Evolutionary conservation across 2,888 invertebrate species (phyloP).

Genomic region (Cancer borealis): DNA sequence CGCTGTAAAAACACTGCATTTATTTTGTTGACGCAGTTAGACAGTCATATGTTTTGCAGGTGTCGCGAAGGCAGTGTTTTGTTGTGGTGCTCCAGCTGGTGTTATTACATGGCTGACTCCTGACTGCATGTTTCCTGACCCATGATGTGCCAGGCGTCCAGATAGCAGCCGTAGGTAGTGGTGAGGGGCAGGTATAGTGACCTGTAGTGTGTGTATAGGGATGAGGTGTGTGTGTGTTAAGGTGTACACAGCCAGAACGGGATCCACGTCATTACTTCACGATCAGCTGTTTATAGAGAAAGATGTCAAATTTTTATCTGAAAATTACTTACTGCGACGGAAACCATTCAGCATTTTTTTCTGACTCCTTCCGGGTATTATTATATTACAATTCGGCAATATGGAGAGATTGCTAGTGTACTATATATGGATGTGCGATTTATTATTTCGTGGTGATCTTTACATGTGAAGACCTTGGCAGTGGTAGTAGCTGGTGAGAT

Average conservation of each 20-base stretch:
- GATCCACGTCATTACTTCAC: neutral
- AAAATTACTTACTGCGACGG: no score
- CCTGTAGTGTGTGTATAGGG: neutral
- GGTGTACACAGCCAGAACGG: neutral
- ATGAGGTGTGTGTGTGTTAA: neutral
- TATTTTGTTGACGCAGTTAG: neutral
- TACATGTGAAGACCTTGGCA: no score
- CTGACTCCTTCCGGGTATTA: no score
- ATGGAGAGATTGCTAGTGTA: no score
- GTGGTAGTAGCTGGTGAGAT: no score
- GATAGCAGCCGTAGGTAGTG: neutral
- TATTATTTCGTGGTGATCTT: no score
- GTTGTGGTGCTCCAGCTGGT: slow-evolving; percentile 37
- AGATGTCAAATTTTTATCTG: neutral
- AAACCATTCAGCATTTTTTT: no score
- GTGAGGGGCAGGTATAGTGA: neutral
- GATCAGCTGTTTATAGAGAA: slow-evolving; percentile 1
- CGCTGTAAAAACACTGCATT: neutral
- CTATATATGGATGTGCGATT: no score
- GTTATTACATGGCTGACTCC: neutral
- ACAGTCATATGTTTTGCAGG: neutral
- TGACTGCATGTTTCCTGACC: slow-evolving; percentile 21
- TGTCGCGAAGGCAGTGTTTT: slow-evolving; percentile 16
- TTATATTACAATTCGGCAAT: no score
- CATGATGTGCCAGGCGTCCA: slow-evolving; percentile 11